Evolutionary conservation across 2,888 invertebrate species (phyloP), one percentile per base, ranked within the genome.

Genomic region (Girardia tigrina): DNA sequence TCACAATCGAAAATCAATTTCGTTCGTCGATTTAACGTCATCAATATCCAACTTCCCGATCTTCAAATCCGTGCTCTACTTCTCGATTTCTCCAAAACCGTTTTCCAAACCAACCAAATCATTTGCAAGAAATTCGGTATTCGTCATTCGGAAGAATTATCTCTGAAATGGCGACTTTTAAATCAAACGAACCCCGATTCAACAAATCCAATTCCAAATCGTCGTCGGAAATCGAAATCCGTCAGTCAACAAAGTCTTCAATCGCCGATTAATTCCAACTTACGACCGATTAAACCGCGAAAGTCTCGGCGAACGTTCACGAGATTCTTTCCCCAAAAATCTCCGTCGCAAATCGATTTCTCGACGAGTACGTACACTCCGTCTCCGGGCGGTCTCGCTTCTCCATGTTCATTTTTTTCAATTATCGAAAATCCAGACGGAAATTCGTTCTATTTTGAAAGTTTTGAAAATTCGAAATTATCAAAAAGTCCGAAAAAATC

Each of bases 11-110:
- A 23, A 26, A 26, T 74, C 14, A 23, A 29, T 56, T 74, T 74
- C 28, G 27, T 23, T 26, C 74, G 42, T 23, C 23, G 26, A 74
- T 42, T 23, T 26, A 56, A 56, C 26, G 42, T 26, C 1, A 8
- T 56, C 16, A 56, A 56, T 23, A 56, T 74, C 23, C 74, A 74
- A 74, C 28, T 74, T 16, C 74, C 74, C 8, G 74, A 74, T 56
- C 28, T 74, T 1, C 74, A 74, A 56, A 56, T 28, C 23, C 42
- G 74, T 23, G 16, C n/a, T 2, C 27, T 74, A 6, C 20, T 56
- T 1, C 23, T 74, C 16, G 56, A 28, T 56, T 74, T 74, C 20
- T 23, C 56, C 8, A 56, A 74, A 56, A 20, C 74, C 2, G 42
- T 74, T 56, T 74, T 74, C 27, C 42, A 56, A 56, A 56, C 56